Conservation (phyloP, 2,113 vertebrate species). For the Pitta sordida region DNA sequence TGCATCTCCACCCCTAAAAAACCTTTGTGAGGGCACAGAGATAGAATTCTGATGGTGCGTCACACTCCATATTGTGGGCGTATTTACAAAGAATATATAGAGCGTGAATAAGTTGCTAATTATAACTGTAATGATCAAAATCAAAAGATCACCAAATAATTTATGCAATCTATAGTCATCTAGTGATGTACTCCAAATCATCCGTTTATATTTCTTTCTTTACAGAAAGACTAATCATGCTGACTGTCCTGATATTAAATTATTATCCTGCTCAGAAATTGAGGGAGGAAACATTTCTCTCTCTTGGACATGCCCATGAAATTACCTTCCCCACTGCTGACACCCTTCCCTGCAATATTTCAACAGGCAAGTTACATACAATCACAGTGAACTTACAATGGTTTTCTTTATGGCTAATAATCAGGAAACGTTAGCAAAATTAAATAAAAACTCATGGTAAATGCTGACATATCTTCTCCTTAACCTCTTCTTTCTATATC, state of each 20-base stretch:
- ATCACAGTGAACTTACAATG: not conserved
- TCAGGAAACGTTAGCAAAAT: not conserved
- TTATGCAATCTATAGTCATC: not conserved
- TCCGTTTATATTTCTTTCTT: not conserved
- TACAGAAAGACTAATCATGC: not conserved
- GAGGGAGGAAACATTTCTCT: not conserved
- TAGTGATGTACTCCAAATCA: not conserved
- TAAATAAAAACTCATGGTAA: not conserved
- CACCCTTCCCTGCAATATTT: not conserved
- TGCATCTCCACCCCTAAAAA: not conserved
- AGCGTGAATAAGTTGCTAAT: not conserved
- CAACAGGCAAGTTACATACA: not conserved
- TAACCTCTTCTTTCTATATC: not conserved
- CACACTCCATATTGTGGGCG: not conserved
- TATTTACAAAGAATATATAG: not conserved
- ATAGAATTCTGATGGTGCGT: not conserved
- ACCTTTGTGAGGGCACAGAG: not conserved
- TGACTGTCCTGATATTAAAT: not conserved
- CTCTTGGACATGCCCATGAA: not conserved
- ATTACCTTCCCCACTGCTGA: not conserved
- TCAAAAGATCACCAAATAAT: not conserved
- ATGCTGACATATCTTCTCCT: not conserved
- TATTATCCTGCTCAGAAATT: not conserved
- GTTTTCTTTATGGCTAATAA: not conserved
- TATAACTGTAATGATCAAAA: not conserved